phyloP scores from a whole-genome alignment of 37 sponge, comb jelly and placozoan genomes.

The Aplysina aerophoba region DNA sequence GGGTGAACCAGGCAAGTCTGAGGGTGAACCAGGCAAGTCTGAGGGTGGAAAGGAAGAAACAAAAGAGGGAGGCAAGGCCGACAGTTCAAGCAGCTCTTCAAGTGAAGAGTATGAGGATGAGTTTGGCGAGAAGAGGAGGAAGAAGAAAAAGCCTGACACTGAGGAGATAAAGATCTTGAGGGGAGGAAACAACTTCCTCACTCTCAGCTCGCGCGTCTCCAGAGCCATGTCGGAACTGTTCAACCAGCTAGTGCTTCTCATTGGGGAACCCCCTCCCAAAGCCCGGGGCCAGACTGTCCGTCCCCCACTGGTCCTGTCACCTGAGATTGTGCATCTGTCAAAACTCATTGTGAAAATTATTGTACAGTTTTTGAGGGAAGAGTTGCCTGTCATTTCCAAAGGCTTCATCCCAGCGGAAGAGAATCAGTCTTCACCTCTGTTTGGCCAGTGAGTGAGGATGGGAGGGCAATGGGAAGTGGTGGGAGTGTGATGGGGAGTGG shows the following conservation, averaged over 20 bases:
- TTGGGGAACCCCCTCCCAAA: slow-evolving; percentile 52
- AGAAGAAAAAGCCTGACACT: not conserved
- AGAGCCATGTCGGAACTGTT: slow-evolving; percentile 79
- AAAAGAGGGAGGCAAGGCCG: not conserved
- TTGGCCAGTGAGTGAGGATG: slow-evolving; percentile 17
- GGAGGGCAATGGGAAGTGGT: not conserved
- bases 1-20: not conserved
- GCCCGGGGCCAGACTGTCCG: slow-evolving; percentile 23
- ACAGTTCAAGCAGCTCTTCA: not conserved
- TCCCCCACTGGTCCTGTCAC: slow-evolving; percentile 35
- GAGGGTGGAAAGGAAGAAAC: not conserved
- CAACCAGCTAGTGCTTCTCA: slow-evolving; percentile 66
- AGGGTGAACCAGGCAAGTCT: not conserved
- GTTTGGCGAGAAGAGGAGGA: not conserved
- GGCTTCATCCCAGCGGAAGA: slow-evolving; percentile 5
- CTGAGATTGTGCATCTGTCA: slow-evolving; percentile 59
- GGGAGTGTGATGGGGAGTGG: not conserved
- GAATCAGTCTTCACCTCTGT: not conserved
- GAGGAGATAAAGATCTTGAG: slow-evolving; percentile 3
- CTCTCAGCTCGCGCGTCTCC: slow-evolving; percentile 70
- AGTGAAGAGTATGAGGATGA: slow-evolving; percentile 36
- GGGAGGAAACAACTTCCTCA: slow-evolving; percentile 53
- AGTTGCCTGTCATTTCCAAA: slow-evolving; percentile 47
- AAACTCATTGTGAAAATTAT: slow-evolving; percentile 55
- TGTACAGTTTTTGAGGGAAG: slow-evolving; percentile 59